phyloP scores from a whole-genome alignment of 2,888 invertebrate genomes.

The Leptopilina drosophilae region DNA sequence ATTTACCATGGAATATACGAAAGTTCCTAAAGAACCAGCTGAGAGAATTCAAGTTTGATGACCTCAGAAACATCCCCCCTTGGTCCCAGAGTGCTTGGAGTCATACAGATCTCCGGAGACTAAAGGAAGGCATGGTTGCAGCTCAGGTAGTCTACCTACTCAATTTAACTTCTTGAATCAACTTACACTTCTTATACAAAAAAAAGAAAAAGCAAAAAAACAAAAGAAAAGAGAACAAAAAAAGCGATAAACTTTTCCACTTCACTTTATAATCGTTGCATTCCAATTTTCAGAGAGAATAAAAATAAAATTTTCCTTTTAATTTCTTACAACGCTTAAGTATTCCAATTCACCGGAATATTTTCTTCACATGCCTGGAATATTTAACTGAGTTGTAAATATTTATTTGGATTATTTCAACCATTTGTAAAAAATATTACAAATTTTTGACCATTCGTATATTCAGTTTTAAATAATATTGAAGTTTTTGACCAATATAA shows the following conservation, averaged over 20 bases:
- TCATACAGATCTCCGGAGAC: constrained; percentile 87
- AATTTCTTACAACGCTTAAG: no score
- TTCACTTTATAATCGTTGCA: constrained; percentile 3
- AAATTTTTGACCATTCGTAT: no score
- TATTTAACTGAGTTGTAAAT: no score
- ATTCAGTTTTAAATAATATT: no score
- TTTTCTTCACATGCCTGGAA: no score
- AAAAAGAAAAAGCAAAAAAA: neutral
- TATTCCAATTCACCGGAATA: no score
- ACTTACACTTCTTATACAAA: neutral
- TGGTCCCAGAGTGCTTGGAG: constrained; percentile 87
- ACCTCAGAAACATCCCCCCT: constrained; percentile 83
- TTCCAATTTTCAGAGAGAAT: constrained; percentile 1
- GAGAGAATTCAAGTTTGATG: constrained; percentile 88
- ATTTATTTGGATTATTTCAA: no score
- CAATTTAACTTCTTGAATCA: constrained; percentile 44
- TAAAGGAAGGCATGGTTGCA: constrained; percentile 86
- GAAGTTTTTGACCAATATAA: no score
- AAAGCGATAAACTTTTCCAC: constrained; percentile 28
- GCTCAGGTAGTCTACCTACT: constrained; percentile 81
- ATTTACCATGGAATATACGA: constrained; percentile 93
- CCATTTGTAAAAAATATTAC: no score
- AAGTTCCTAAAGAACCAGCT: constrained; percentile 93
- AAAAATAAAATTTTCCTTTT: neutral
- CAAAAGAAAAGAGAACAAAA: neutral